A percentile compares a stretch with the other conserved stretches of the same genome.
Evolutionary conservation across 1,140 invertebrate species (phyloP).

Genomic region (Muscidifurax raptorellus): DNA sequence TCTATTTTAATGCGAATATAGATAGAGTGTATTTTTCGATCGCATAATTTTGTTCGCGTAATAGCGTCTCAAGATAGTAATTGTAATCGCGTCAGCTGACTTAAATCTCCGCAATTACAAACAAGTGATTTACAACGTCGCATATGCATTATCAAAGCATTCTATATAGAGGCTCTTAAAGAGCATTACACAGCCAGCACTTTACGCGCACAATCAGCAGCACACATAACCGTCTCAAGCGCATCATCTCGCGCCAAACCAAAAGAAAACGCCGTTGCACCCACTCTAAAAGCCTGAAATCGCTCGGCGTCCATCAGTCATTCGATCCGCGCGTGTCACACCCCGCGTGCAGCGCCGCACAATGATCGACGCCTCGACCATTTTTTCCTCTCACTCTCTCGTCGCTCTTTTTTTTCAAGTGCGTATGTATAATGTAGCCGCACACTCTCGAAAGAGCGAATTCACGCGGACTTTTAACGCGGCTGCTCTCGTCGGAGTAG

Average conservation of each 20-base stretch:
- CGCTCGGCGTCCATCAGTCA: conserved; percentile 2
- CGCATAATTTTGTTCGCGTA: no score
- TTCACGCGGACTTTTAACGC: conserved; percentile 4
- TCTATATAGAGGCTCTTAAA: neutral
- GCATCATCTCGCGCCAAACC: neutral
- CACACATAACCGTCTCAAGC: neutral
- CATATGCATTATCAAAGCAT: neutral
- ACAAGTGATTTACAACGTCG: neutral
- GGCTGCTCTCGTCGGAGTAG: neutral
- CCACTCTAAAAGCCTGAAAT: conserved; percentile 21
- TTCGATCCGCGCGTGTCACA: conserved; percentile 26
- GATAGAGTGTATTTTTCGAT: no score
- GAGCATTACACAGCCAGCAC: neutral
- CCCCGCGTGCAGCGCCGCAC: conserved; percentile 5
- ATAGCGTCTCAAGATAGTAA: no score
- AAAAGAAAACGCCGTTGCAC: neutral
- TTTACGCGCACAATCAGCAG: neutral
- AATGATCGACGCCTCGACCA: neutral
- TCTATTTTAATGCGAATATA: no score
- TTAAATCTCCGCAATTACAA: no score
- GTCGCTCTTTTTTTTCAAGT: neutral
- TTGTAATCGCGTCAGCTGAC: no score
- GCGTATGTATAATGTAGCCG: neutral
- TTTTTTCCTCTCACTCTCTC: neutral
- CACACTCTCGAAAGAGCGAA: neutral